A percentile compares a stretch with the other conserved stretches of the same genome.
Conservation (phyloP, 1,140 invertebrate genomes). For the Drosophila repleta region DNA sequence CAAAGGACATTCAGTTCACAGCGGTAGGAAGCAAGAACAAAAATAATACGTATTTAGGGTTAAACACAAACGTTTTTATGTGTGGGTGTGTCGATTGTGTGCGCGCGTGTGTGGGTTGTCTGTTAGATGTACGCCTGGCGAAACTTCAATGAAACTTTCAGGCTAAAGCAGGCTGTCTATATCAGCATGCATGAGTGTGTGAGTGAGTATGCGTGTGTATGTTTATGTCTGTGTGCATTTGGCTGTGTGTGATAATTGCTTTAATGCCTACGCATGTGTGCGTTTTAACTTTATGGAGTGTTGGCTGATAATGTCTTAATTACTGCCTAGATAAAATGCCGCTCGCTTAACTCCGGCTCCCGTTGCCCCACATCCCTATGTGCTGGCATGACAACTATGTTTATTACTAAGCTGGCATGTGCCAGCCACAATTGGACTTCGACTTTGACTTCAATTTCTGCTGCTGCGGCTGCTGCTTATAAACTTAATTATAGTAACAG, state of each 20-base stretch:
- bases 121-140: constrained; percentile 39
- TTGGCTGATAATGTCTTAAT: constrained; percentile 81
- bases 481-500: constrained; percentile 70
- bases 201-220: constrained; percentile 1
- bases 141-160: constrained; percentile 67
- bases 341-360: constrained; percentile 61
- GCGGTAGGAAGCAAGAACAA: constrained; percentile 24
- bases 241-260: constrained; percentile 72
- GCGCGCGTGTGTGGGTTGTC: constrained; percentile 42
- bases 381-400: constrained; percentile 74
- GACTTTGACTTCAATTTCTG: constrained; percentile 16
- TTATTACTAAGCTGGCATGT: constrained; percentile 62
- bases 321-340: constrained; percentile 80
- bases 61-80: constrained; percentile 78
- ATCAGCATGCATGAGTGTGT: constrained; percentile 1
- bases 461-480: constrained; percentile 49
- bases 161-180: constrained; percentile 1
- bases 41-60: constrained; percentile 78
- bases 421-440: constrained; percentile 44
- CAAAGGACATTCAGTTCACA: constrained; percentile 62
- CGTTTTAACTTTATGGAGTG: constrained; percentile 81
- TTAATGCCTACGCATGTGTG: constrained; percentile 79
- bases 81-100: constrained; percentile 18
- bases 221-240: constrained; percentile 9
- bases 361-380: constrained; percentile 23